Base-by-base conservation (phyloP, 2,888 invertebrate species). In the Acanthosepion lycidas region DNA sequence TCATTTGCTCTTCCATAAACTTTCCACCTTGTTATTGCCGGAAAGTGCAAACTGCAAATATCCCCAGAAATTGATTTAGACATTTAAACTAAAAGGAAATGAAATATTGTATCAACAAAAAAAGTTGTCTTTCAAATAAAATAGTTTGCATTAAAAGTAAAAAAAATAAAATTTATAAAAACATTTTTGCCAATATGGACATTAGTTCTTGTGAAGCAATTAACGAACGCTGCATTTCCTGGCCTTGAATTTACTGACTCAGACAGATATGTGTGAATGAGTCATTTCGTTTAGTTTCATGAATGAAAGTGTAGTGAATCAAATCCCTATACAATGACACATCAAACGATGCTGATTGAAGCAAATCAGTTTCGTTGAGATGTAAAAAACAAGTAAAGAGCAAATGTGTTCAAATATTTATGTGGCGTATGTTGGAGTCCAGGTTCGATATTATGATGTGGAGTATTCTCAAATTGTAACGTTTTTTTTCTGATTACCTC, bases 41-140 rank as follows among this genome's bases (percentile, higher is more conserved):
- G 78, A 78, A 78, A 78, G 78, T n/a, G 78, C 28, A n/a, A 78
- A 78, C 78, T 78, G n/a, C n/a, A 78, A 78, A 78, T n/a, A 78
- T 78, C 78, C 78, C n/a, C 28, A n/a, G 78, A 78, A 78, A 78
- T 78, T 78, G 78, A 78, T 78, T 78, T 78, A 28, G n/a, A n/a
- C 78, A 28, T 78, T 78, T 78, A 28, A n/a, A n/a, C n/a, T 2
- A 15, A n/a, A 78, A 28, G n/a, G 12, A 4, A 78, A n/a, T 6
- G n/a, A 78, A n/a, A 28, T n/a, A n/a, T 12, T 9, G n/a, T n/a
- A 64, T 9, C 6, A 64, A 64, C 1, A 64, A 64, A 23, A 64
- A 64, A 23, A 6, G 28, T 8, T 26, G 8, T 0, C 28, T n/a
- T n/a, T 12, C 8, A 78, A 9, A 28, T n/a, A 28, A 78, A 78